Evolutionary conservation across 2,888 invertebrate species (phyloP), one percentile per base, ranked within the genome.

Genomic region (Trissoscelio sp.): DNA sequence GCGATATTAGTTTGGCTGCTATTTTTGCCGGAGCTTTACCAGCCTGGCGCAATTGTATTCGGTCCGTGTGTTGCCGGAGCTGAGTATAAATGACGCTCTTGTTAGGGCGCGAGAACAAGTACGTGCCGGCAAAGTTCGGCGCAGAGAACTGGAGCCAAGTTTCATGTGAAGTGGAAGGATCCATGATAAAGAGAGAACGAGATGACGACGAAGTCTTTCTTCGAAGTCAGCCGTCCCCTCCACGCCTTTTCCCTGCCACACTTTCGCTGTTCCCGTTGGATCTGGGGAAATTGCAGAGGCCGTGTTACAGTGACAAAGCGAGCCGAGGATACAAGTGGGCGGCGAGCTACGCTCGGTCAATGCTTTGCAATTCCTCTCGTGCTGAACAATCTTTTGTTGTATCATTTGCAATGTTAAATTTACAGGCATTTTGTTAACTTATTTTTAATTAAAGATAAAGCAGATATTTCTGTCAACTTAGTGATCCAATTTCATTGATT

Each of bases 11-110:
- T 42, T 66, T 44, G 16, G 37, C 57, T 64, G 42, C 42, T 67
- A 67, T 60, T 67, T 66, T 67, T 67, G 67, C 58, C 24, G 14
- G 14, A 18, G 53, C 3, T 53, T 51, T 39, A 6, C 16, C 14
- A n/a, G 3, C 22, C 48, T 12, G 24, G 12, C 16, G 12, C 12
- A 69, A 77, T 62, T 69, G 64, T 70, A 72, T 79, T 79, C 66
- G 42, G 18, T 20, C 66, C 57, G 48, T 39, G 46, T 58, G 72
- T 55, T 72, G 64, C 42, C 48, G 22, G 48, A 57, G 62, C 34
- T 18, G 70, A 57, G 70, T 79, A 72, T 72, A 72, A 79, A 72
- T 79, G 78, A 79, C 72, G 78, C 72, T 66, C 70, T 79, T 79
- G 72, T 79, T 79, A 79, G 51, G 57, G 64, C 64, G 58, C 57